phyloP scores from a whole-genome alignment of 2,888 invertebrate genomes.

The Smittia aterrima region DNA sequence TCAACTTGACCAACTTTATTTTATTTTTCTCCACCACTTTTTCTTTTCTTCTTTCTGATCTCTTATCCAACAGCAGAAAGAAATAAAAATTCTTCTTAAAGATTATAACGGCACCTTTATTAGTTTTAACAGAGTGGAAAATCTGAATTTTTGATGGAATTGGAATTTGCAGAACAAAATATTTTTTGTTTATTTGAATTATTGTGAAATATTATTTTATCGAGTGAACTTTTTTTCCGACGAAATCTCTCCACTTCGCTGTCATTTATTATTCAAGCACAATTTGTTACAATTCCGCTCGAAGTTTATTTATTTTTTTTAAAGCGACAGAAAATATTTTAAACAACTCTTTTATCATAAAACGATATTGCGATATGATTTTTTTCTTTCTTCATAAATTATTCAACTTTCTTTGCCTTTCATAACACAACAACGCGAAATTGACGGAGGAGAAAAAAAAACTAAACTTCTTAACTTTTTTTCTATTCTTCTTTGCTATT shows the following conservation, averaged over 20 bases:
- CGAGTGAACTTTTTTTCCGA: neutral
- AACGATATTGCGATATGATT: neutral
- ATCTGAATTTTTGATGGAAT: neutral
- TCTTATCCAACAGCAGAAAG: too few species aligned
- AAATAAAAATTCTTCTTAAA: too few species aligned
- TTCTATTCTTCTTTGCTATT: neutral
- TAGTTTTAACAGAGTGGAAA: neutral
- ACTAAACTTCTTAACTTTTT: neutral
- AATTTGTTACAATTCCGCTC: conserved; percentile 28
- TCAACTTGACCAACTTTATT: too few species aligned
- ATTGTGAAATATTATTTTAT: neutral
- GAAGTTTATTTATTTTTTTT: neutral
- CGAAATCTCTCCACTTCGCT: neutral
- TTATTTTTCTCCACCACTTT: too few species aligned
- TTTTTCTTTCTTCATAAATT: neutral
- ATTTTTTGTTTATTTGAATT: neutral
- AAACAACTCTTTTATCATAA: neutral
- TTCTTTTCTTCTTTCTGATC: too few species aligned
- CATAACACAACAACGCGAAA: neutral
- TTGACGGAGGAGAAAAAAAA: neutral
- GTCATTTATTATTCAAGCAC: conserved; percentile 35
- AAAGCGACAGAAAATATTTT: neutral
- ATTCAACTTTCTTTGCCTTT: neutral
- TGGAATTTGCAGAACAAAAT: neutral
- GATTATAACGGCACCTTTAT: neutral